Evolutionary conservation across 2,797 vertebrate species (phyloP).

Genomic region (Hybognathus amarus): DNA sequence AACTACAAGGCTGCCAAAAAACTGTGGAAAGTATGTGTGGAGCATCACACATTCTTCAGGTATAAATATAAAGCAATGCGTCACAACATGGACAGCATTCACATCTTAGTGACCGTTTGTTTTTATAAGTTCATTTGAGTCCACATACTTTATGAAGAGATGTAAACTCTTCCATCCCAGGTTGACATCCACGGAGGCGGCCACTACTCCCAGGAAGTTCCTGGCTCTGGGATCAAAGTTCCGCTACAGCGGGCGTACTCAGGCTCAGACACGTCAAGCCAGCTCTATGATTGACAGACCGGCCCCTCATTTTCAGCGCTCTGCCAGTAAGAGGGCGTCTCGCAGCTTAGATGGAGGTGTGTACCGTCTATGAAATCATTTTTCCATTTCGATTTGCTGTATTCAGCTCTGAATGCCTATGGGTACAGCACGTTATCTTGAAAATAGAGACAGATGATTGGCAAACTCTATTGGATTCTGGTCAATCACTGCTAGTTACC

Average conservation of each 20-base stretch:
- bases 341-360: slow-evolving; percentile 94
- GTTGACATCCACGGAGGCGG: slow-evolving; percentile 91
- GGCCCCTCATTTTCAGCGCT: slow-evolving; percentile 91
- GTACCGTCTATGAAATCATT: slow-evolving; percentile 20
- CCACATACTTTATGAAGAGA: background rate
- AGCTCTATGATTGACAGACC: slow-evolving; percentile 95
- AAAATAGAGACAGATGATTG: slow-evolving; percentile 27
- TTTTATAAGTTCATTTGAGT: background rate
- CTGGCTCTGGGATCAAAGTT: slow-evolving; percentile 97
- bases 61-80: slow-evolving; percentile 52
- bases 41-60: slow-evolving; percentile 92
- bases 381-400: slow-evolving; percentile 62
- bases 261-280: slow-evolving; percentile 94
- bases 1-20: slow-evolving; percentile 89
- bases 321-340: slow-evolving; percentile 92
- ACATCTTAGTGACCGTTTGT: background rate
- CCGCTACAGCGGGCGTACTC: slow-evolving; percentile 95
- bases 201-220: slow-evolving; percentile 92
- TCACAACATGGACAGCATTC: background rate
- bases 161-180: slow-evolving; percentile 66
- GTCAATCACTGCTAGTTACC: background rate
- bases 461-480: slow-evolving; percentile 35
- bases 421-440: slow-evolving; percentile 46
- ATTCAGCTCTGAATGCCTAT: background rate
- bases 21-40: slow-evolving; percentile 91